phyloP scores from a whole-genome alignment of 2,888 invertebrate species.

The Tenthredo livida region DNA sequence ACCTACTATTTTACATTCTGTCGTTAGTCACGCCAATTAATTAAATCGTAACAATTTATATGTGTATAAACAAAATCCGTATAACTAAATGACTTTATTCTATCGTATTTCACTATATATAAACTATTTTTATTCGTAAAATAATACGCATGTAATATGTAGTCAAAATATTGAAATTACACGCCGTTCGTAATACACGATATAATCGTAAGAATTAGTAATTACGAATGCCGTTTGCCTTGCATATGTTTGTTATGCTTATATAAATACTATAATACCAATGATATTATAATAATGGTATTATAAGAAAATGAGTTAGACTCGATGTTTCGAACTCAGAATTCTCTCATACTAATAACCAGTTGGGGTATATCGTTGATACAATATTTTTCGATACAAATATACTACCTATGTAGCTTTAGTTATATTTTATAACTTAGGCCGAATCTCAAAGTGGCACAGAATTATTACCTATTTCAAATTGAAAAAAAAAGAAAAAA shows the following conservation, averaged over 20 bases:
- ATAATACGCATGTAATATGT: constrained; percentile 34
- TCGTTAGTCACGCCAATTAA: constrained; percentile 17
- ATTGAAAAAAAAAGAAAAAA: background rate
- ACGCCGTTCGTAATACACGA: background rate
- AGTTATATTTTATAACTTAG: background rate
- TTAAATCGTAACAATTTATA: constrained; percentile 32
- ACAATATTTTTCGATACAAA: constrained; percentile 27
- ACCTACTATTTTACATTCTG: constrained; percentile 27
- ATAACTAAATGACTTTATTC: background rate
- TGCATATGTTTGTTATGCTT: constrained; percentile 7
- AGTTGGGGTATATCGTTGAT: constrained; percentile 1
- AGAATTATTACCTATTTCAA: background rate
- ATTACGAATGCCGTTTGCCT: constrained; percentile 21
- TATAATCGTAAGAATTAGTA: constrained; percentile 11
- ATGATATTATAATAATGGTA: constrained; percentile 10
- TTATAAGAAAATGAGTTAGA: background rate
- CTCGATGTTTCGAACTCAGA: constrained; percentile 13
- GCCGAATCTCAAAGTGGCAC: constrained; percentile 13
- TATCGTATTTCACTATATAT: background rate
- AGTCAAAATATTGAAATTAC: constrained; percentile 25
- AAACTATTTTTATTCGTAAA: constrained; percentile 18
- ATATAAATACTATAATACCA: background rate
- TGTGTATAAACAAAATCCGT: background rate
- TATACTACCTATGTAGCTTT: background rate
- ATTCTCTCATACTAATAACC: background rate